A percentile compares a stretch with the other conserved stretches of the same genome.
phyloP scores from a whole-genome alignment of 2,888 invertebrate genomes.

The Phlogophora meticulosa region DNA sequence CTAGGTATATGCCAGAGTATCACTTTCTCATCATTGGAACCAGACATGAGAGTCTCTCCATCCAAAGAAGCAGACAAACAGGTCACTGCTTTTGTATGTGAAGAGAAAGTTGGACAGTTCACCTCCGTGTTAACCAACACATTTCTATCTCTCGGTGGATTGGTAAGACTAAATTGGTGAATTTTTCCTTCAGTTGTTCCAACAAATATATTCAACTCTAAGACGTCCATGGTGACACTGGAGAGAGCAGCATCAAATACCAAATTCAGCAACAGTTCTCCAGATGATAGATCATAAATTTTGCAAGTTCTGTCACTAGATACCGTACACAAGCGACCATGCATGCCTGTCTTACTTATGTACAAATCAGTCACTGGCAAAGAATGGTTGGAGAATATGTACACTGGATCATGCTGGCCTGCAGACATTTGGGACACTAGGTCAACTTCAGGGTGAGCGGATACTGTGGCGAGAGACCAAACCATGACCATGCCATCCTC shows the following conservation, averaged over 20 bases:
- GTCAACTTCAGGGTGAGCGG: constrained; percentile 89
- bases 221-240: constrained; percentile 93
- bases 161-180: constrained; percentile 92
- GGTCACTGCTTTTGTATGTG: constrained; percentile 93
- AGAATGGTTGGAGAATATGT: constrained; percentile 95
- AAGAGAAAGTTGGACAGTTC: constrained; percentile 90
- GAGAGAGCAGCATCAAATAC: constrained; percentile 94
- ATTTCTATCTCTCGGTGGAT: constrained; percentile 93
- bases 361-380: constrained; percentile 95
- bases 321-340: constrained; percentile 94
- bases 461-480: constrained; percentile 93
- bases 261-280: constrained; percentile 93
- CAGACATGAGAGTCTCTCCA: constrained; percentile 94
- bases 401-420: constrained; percentile 92
- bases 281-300: constrained; percentile 94
- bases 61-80: constrained; percentile 94
- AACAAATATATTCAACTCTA: constrained; percentile 94
- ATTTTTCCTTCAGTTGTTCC: constrained; percentile 94
- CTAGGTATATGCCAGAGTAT: constrained; percentile 96
- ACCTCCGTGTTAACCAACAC: constrained; percentile 92
- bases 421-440: constrained; percentile 87
- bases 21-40: constrained; percentile 94
- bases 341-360: constrained; percentile 93
- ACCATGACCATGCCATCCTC: constrained; percentile 96
- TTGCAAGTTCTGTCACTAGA: constrained; percentile 96